Conservation (phyloP, 2,797 vertebrate genomes). For the Sylvia borin region DNA sequence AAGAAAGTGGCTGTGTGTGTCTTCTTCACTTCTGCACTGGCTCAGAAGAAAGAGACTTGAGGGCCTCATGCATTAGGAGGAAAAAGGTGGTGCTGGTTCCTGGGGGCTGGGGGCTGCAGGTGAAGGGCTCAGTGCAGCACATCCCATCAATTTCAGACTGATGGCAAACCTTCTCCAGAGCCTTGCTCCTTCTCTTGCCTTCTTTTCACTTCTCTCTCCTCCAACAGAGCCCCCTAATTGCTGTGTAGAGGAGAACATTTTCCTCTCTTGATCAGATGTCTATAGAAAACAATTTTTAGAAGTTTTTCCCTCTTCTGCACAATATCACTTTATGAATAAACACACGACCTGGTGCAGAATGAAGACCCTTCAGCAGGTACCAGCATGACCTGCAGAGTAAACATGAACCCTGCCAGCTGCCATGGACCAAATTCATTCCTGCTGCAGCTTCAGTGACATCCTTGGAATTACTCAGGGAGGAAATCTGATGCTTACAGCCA, state of each 20-base stretch:
- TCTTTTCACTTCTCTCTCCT: neutral
- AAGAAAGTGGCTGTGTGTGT: neutral
- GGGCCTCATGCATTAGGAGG: neutral
- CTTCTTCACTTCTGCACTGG: neutral
- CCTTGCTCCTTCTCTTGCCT: neutral
- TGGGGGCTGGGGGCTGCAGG: accelerated
- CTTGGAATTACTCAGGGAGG: neutral
- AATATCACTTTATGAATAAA: neutral
- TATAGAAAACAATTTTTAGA: neutral
- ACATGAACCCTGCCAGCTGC: neutral
- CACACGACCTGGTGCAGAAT: neutral
- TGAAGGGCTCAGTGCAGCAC: accelerated
- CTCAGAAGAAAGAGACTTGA: neutral
- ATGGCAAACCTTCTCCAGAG: neutral
- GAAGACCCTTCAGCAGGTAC: neutral
- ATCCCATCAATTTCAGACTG: neutral
- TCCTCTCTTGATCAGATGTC: neutral
- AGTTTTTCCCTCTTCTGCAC: neutral
- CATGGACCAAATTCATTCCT: neutral
- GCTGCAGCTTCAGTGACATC: neutral
- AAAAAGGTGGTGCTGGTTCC: neutral
- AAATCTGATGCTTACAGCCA: slow-evolving; percentile 1
- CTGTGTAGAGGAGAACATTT: neutral
- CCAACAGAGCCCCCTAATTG: neutral
- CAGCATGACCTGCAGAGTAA: neutral